Percentiles rank a stretch among this genome's conserved stretches.
Evolutionary conservation across 2,888 invertebrate species (phyloP).

Genomic region (Melinopterus prodromus): DNA sequence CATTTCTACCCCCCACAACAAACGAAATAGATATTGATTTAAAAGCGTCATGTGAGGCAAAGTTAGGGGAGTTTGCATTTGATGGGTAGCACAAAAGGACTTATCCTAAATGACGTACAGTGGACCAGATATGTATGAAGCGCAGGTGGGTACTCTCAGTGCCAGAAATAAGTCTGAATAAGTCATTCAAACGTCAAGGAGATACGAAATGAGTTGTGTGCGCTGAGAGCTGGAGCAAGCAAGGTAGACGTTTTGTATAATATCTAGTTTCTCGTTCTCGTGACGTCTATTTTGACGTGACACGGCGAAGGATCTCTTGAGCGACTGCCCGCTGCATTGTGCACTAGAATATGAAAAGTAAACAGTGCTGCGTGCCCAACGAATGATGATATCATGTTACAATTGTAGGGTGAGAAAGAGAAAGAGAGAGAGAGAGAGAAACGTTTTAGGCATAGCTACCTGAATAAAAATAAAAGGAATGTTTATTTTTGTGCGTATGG

Average conservation of each 20-base stretch:
- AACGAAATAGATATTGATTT: background rate
- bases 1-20: background rate
- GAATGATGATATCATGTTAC: constrained; percentile 58
- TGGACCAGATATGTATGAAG: background rate
- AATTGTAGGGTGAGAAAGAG: constrained; percentile 53
- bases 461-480: background rate
- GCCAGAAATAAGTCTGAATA: background rate
- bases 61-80: background rate
- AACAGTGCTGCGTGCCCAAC: constrained; percentile 55
- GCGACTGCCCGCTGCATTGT: constrained; percentile 50
- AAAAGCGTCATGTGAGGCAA: background rate
- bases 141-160: background rate
- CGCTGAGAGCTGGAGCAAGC: background rate
- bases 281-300: constrained; percentile 16
- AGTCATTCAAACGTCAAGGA: background rate
- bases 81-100: background rate
- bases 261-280: constrained; percentile 19
- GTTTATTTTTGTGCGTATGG: background rate
- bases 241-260: background rate
- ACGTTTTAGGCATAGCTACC: constrained; percentile 14
- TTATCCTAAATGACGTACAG: constrained; percentile 4
- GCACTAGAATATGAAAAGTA: constrained; percentile 61
- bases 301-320: constrained; percentile 6
- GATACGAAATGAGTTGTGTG: background rate
- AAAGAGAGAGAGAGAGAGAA: constrained; percentile 47